Base-by-base conservation (phyloP, 2,888 invertebrate genomes). In the Notodonta ziczac region DNA sequence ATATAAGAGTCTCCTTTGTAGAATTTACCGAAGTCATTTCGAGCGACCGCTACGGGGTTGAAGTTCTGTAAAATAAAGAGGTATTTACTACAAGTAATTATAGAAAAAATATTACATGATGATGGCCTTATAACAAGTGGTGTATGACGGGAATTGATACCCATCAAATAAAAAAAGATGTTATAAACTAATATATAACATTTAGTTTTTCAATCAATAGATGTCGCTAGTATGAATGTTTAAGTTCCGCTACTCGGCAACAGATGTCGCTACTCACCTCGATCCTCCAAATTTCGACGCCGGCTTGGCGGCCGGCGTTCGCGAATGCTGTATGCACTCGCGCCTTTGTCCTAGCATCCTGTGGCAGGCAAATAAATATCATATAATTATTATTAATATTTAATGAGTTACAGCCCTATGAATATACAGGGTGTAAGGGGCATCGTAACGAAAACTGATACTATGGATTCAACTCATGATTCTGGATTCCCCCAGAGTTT, bases 1-100 rank as follows among this genome's bases (percentile, higher is more conserved):
- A 98, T 96, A 85, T 97, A 98, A 0, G 97, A 97, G 82, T 98
- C 98, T 0, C 98, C 98, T 60, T 96, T 96, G 85, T 96, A 96
- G 89, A 98, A 98, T 87, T 97, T 97, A 4, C 98, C 98, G 82
- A 95, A 96, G 72, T 97, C 96, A 55, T 93, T 94, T 64, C 94
- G 94, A 0, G 97, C 95, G 57, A 97, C 96, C 0, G 95, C 92
- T 0, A 96, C 96, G 4, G 98, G 96, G 72, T 97, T 96, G 81
- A 98, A 98, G 76, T 97, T 96, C 96, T 97, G 91, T 13, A 95
- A 95, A 14, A 74, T 68, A 63, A 52, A 62, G 59, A 61, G 12
- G 4, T 35, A 35, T 35, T 35, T 35, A 35, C 35, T 35, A 35
- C 4, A 35, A 35, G 35, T 4, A 3, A 35, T 35, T 35, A 35